These are phyloP conservation scores for Plotosus lineatus DNA, from an alignment of 2,113 vertebrate genomes.

Conservation along the genomic window DNA sequence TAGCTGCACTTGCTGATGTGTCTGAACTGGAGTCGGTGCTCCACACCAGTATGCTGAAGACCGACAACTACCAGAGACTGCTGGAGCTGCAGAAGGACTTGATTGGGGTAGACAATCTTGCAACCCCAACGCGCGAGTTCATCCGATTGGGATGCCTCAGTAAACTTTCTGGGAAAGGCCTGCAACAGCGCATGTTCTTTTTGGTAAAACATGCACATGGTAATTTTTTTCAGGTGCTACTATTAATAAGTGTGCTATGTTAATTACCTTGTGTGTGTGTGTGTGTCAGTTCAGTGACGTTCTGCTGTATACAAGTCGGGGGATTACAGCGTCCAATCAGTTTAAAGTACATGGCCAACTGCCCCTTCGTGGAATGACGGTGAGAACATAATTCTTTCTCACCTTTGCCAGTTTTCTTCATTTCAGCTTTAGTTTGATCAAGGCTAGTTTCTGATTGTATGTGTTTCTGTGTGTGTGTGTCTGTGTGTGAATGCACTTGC, in stretches of 20 bases:
- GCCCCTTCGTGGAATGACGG: conserved; percentile 88
- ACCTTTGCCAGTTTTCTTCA: neutral
- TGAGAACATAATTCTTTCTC: conserved; percentile 69
- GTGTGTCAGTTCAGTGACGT: conserved; percentile 86
- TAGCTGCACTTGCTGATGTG: conserved; percentile 92
- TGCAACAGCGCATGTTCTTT: conserved; percentile 98
- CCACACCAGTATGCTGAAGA: conserved; percentile 87
- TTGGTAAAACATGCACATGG: conserved; percentile 75
- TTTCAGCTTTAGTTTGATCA: neutral
- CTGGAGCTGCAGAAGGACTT: conserved; percentile 95
- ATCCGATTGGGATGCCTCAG: conserved; percentile 96
- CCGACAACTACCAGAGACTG: conserved; percentile 97
- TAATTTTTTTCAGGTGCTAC: neutral
- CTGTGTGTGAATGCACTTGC: conserved; percentile 50
- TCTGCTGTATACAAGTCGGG: conserved; percentile 91
- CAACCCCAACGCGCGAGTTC: conserved; percentile 89
- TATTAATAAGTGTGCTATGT: neutral
- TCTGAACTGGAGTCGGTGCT: conserved; percentile 91
- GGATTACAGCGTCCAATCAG: conserved; percentile 90
- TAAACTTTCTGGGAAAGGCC: conserved; percentile 96
- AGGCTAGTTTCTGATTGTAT: conserved; percentile 43
- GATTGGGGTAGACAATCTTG: conserved; percentile 89
- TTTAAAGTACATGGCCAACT: conserved; percentile 96
- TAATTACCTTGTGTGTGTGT: conserved; percentile 16
- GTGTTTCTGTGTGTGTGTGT: conserved; percentile 51